Conservation (phyloP, 2,888 invertebrate genomes). For the Pammene fasciana region DNA sequence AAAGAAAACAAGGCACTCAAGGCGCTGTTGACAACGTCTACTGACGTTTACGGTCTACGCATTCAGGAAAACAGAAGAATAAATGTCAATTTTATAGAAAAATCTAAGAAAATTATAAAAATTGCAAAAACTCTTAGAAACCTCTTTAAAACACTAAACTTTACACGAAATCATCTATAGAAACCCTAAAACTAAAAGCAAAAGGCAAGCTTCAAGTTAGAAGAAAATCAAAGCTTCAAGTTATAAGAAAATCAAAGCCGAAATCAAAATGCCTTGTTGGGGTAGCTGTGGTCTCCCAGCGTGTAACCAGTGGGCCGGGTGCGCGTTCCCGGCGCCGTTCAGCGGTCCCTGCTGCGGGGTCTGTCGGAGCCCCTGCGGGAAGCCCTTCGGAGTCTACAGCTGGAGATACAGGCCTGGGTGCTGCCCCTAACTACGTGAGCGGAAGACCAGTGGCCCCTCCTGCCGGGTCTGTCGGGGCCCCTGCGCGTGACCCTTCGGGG, state of each 20-base stretch:
- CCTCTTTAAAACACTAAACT: no score
- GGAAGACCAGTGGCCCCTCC: constrained; percentile 8
- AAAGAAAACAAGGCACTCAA: neutral
- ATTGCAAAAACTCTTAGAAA: no score
- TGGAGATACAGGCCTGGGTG: constrained; percentile 4
- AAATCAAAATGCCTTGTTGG: constrained; percentile 13
- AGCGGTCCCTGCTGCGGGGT: constrained; percentile 10
- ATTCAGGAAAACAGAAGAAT: constrained; percentile 6
- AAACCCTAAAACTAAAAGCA: no score
- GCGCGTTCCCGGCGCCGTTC: constrained; percentile 17
- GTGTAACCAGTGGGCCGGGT: constrained; percentile 15
- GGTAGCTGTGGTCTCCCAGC: constrained; percentile 16
- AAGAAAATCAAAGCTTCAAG: neutral
- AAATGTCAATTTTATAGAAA: neutral
- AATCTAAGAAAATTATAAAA: neutral
- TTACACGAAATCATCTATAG: no score
- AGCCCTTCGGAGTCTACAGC: constrained; percentile 17
- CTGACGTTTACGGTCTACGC: no score
- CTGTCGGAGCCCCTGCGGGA: constrained; percentile 6
- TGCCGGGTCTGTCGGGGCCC: constrained; percentile 4
- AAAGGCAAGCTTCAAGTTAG: neutral
- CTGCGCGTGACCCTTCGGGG: constrained; percentile 4
- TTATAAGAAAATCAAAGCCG: neutral
- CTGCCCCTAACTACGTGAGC: neutral
- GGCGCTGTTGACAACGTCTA: neutral